Evolutionary conservation across 2,888 invertebrate species (phyloP), one percentile per base, ranked within the genome.

Genomic region (Acanthoscelides obtectus): DNA sequence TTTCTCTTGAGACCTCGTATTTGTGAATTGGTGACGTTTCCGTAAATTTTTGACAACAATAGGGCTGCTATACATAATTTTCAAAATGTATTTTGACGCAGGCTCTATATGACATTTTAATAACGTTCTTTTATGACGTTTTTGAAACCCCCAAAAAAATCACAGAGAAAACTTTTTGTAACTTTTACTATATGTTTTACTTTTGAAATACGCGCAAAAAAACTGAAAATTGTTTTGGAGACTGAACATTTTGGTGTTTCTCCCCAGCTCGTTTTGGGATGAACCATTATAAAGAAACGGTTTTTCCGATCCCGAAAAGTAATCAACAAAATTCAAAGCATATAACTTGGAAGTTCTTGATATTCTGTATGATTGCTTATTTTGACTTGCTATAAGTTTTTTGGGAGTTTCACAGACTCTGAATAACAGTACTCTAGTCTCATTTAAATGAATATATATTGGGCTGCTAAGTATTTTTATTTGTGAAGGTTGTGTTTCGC

Each of bases 391-490:
- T 45, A 6, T 1, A n/a, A 1, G 63, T 69, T 22, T 63, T 22
- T 64, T 20, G 22, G 6, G 20, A 12, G 65, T 21, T 66, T 75
- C 69, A 76, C 73, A 72, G 72, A 77, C 74, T 63, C 73, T 79
- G 76, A 77, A 79, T 78, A 12, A 45, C 45, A 45, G 3, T 78
- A 79, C 80, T 83, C 83, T 83, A 83, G 83, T 83, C 82, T 81
- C 78, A 80, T 80, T 78, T 79, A 76, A 74, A 72, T 74, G 73
- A 72, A 63, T 69, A 69, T 70, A 70, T 75, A 76, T 78, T 80
- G 74, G 77, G 76, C 77, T 78, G 76, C 76, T 77, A 75, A 73
- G 70, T 64, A 67, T 70, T 74, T 74, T 71, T 66, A 66, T n/a
- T n/a, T n/a, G n/a, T n/a, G 45, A 68, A 63, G 71, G 73, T 73